A percentile compares a stretch with the other conserved stretches of the same genome.
These are phyloP conservation scores for Julus scanicus DNA, from an alignment of 2,888 invertebrate genomes.

Conservation along the genomic window DNA sequence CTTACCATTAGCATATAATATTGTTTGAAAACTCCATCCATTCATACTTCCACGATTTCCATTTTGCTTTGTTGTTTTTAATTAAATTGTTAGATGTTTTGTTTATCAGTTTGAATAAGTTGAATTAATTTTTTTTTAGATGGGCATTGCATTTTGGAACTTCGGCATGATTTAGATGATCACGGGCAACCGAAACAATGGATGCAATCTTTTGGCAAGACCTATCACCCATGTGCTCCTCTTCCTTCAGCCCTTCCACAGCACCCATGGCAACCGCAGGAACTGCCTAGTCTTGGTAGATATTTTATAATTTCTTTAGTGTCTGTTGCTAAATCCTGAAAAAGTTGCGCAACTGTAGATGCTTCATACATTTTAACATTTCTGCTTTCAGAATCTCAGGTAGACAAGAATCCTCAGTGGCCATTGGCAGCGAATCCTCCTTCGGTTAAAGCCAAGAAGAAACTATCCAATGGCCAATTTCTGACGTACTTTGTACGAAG, in stretches of 20 bases:
- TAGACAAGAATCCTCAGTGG: constrained; percentile 43
- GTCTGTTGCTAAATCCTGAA: background rate
- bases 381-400: constrained; percentile 44
- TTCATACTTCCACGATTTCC: no score
- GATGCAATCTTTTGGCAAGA: constrained; percentile 58
- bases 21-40: no score
- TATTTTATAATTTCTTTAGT: background rate
- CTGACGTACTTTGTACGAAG: constrained; percentile 51
- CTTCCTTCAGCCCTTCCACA: constrained; percentile 1
- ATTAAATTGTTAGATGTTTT: no score
- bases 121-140: constrained; percentile 53
- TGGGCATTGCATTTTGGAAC: constrained; percentile 58
- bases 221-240: constrained; percentile 52
- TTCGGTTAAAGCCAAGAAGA: constrained; percentile 48
- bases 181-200: constrained; percentile 55
- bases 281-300: constrained; percentile 51
- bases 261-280: constrained; percentile 46
- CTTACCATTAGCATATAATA: no score
- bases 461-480: constrained; percentile 35
- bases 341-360: background rate
- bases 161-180: constrained; percentile 53
- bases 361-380: background rate
- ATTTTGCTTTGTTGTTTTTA: no score
- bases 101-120: background rate
- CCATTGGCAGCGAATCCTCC: constrained; percentile 10